Base-by-base conservation (phyloP, 2,888 invertebrate genomes). In the Rapana venosa region DNA sequence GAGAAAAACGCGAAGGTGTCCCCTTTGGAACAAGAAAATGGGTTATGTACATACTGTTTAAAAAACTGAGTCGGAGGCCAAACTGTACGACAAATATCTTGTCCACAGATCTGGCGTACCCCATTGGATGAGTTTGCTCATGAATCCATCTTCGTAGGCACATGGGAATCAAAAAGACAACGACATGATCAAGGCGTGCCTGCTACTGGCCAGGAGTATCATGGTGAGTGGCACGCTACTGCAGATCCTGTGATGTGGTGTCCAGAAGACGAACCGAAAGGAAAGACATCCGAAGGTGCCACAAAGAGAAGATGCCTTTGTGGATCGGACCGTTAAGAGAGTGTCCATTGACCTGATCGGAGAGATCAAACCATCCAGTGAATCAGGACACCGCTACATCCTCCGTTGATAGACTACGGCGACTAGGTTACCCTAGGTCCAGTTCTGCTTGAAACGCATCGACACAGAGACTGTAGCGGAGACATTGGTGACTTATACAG, bases 311-410 rank as follows among this genome's bases (percentile, higher is more conserved):
- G 91, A 91, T 84, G 91, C 93, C 26, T 22, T 92, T 2, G 91
- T 92, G 35, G 92, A 92, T 56, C 74, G 81, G n/a, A 92, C 92
- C 4, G 93, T 92, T 74, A 77, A 83, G 66, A n/a, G 93, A 15
- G 92, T 92, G 0, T 92, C 91, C 32, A 91, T 93, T 13, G 93
- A 94, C 90, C 70, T 93, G 6, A 74, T 93, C 35, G 93, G 93
- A 61, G 93, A 93, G 30, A 90, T 93, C 56, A 35, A 89, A 5
- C 91, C 92, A 22, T n/a, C 85, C 22, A 92, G 90, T 32, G 90
- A 91, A 47, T 26, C 61, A 30, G 92, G 92, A 26, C 87, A 92
- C 77, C 77, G 90, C 20, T 93, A 92, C 87, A 91, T 93, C 20
- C 74, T 93, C 6, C 90, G 0, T 2, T 92, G 0, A 90, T 92